Conservation (phyloP, 2,888 invertebrate genomes). For the Tiphia femorata region DNA sequence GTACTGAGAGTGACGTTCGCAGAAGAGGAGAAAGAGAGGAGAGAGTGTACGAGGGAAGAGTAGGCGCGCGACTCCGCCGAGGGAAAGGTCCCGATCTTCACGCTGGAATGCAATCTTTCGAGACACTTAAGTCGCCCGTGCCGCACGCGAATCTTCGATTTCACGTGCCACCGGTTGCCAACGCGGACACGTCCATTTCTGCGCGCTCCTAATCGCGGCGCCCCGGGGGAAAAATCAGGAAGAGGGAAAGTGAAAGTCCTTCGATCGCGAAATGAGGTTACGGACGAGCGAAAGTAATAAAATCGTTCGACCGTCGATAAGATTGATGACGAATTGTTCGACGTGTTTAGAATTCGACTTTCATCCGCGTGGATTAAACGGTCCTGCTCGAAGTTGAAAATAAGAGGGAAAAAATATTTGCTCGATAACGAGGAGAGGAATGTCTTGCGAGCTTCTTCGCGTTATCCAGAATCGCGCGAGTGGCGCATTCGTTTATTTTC, state of each 20-base stretch:
- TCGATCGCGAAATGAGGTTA: too few relatives aligned
- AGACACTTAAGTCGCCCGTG: slow-evolving; percentile 21
- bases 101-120: slow-evolving; percentile 31
- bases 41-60: slow-evolving; percentile 4
- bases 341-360: too few relatives aligned
- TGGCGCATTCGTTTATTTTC: too few relatives aligned
- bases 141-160: slow-evolving; percentile 23
- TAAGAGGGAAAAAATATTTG: too few relatives aligned
- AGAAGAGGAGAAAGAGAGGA: neutral
- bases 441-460: too few relatives aligned
- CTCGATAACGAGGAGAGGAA: too few relatives aligned
- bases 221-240: slow-evolving; percentile 7
- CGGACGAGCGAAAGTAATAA: slow-evolving; percentile 20
- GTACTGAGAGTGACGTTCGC: neutral
- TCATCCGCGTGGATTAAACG: too few relatives aligned
- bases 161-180: slow-evolving; percentile 29
- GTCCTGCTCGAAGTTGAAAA: too few relatives aligned
- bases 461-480: too few relatives aligned
- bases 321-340: too few relatives aligned
- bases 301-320: slow-evolving; percentile 20
- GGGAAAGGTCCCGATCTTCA: slow-evolving; percentile 26
- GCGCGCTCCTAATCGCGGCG: slow-evolving; percentile 18
- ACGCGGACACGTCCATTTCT: slow-evolving; percentile 19
- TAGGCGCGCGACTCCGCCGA: slow-evolving; percentile 16
- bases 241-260: slow-evolving; percentile 27